Percentiles rank a stretch among this genome's conserved stretches.
phyloP scores from a whole-genome alignment of 2,797 vertebrate species.

The Melanotaenia maccullochi region DNA sequence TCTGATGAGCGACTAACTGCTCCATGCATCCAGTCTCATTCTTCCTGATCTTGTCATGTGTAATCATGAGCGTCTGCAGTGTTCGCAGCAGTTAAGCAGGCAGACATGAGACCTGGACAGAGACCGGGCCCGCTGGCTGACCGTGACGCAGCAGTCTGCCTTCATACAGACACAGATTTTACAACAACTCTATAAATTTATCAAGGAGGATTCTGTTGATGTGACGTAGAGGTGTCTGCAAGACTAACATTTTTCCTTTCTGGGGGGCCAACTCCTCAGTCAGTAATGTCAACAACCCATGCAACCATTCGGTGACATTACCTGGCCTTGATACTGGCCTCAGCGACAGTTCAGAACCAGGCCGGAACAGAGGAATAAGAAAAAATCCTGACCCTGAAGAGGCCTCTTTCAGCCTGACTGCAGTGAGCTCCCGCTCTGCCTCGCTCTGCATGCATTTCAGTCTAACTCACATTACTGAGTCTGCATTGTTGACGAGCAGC shows the following conservation, averaged over 20 bases:
- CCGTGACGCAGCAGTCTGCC: constrained; percentile 45
- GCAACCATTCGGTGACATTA: constrained; percentile 42
- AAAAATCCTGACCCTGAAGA: constrained; percentile 42
- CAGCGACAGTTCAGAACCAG: constrained; percentile 40
- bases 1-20: no score
- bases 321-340: constrained; percentile 52
- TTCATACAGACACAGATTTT: not conserved
- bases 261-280: not conserved
- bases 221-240: not conserved
- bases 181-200: not conserved
- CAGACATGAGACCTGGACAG: constrained; percentile 11
- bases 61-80: no score
- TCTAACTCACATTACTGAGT: constrained; percentile 85
- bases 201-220: constrained; percentile 1
- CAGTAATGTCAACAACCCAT: constrained; percentile 52
- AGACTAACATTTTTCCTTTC: constrained; percentile 26
- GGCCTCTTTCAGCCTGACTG: constrained; percentile 54
- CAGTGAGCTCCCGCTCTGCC: constrained; percentile 34
- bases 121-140: constrained; percentile 31
- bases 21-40: no score
- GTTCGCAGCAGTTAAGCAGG: not conserved
- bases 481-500: constrained; percentile 81
- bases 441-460: constrained; percentile 65
- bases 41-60: no score
- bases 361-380: not conserved